Evolutionary conservation across 1,140 invertebrate genomes (phyloP).

Genomic region (Probaryconus sp.): DNA sequence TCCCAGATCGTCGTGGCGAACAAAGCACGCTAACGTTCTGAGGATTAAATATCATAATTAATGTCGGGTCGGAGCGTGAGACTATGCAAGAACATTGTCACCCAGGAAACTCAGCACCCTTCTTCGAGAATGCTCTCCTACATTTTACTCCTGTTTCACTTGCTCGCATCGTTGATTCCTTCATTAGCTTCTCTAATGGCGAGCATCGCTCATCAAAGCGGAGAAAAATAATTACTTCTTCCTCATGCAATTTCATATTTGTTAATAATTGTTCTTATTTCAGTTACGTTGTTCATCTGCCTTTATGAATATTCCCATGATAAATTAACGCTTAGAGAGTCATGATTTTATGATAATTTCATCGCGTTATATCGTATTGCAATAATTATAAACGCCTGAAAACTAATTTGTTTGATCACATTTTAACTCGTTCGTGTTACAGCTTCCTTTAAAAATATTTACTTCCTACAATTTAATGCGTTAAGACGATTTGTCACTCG

Average conservation of each 20-base stretch:
- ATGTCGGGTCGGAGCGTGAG: slow-evolving; percentile 62
- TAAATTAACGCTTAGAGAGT: too few relatives aligned
- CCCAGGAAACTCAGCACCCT: slow-evolving; percentile 67
- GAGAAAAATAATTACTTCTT: slow-evolving; percentile 42
- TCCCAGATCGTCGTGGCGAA: slow-evolving; percentile 63
- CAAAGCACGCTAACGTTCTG: slow-evolving; percentile 63
- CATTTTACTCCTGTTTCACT: slow-evolving; percentile 58
- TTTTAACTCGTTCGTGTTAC: too few relatives aligned
- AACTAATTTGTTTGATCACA: too few relatives aligned
- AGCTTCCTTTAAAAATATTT: too few relatives aligned
- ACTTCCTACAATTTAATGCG: too few relatives aligned
- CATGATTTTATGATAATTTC: too few relatives aligned
- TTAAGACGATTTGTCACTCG: too few relatives aligned
- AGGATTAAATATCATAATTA: slow-evolving; percentile 77
- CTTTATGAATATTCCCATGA: too few relatives aligned
- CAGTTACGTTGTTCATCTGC: too few relatives aligned
- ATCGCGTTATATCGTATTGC: too few relatives aligned
- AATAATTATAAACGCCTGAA: too few relatives aligned
- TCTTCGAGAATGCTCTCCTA: slow-evolving; percentile 54
- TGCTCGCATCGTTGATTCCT: slow-evolving; percentile 61
- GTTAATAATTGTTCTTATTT: too few relatives aligned
- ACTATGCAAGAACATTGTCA: slow-evolving; percentile 68
- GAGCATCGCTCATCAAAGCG: slow-evolving; percentile 41
- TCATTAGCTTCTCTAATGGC: slow-evolving; percentile 55
- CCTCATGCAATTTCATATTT: slow-evolving; percentile 12